phyloP scores from a whole-genome alignment of 1,140 invertebrate genomes.

The Physella acuta region DNA sequence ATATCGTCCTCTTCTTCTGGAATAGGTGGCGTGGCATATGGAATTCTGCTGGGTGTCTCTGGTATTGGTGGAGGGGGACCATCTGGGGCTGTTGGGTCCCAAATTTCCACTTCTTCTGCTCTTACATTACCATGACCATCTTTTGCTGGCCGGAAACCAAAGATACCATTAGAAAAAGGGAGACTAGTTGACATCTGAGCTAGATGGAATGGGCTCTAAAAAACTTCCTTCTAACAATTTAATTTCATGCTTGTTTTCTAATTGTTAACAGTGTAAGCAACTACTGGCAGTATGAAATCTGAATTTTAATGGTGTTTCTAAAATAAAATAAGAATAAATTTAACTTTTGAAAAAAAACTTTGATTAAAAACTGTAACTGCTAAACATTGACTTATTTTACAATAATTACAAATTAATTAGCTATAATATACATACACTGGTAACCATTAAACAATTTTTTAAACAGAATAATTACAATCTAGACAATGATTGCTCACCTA shows the following conservation, averaged over 20 bases:
- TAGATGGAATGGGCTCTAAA: neutral
- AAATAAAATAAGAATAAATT: no score
- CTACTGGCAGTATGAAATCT: no score
- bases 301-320: no score
- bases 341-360: no score
- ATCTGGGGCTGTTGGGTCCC: constrained; percentile 39
- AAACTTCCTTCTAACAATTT: neutral
- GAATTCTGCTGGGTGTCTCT: constrained; percentile 45
- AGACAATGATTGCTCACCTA: constrained; percentile 24
- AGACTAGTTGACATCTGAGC: neutral
- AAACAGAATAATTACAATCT: no score
- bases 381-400: no score
- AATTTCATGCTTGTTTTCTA: neutral
- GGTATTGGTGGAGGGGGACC: constrained; percentile 45
- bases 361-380: no score
- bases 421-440: no score
- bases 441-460: no score
- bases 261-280: neutral
- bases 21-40: constrained; percentile 47
- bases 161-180: neutral
- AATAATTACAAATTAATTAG: no score
- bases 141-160: constrained; percentile 35
- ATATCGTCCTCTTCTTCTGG: constrained; percentile 42
- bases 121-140: constrained; percentile 41
- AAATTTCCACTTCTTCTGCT: constrained; percentile 48